Evolutionary conservation across 2,888 invertebrate genomes (phyloP).

Genomic region (Pediacus dermestoides): DNA sequence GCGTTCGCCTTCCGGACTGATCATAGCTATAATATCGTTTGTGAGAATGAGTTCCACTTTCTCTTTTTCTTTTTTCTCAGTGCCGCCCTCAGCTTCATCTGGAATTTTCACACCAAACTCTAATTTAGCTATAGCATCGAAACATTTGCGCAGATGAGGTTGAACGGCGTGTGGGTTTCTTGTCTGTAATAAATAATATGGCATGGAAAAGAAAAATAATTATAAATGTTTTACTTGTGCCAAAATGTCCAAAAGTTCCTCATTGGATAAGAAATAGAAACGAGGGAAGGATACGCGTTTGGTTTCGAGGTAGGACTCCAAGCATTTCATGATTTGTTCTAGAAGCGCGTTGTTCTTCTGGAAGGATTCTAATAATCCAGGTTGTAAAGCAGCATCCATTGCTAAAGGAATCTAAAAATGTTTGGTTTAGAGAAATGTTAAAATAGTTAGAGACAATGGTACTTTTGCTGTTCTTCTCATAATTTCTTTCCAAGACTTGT

Average conservation of each 20-base stretch:
- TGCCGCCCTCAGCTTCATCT: conserved; percentile 44
- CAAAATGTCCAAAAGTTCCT: conserved; percentile 83
- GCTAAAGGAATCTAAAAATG: conserved; percentile 66
- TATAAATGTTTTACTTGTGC: conserved; percentile 61
- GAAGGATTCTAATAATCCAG: conserved; percentile 66
- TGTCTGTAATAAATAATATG: conserved; percentile 53
- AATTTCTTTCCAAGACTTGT: conserved; percentile 87
- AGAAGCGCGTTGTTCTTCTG: conserved; percentile 72
- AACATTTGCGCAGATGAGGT: conserved; percentile 85
- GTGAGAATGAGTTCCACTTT: conserved; percentile 55
- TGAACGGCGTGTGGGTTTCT: conserved; percentile 86
- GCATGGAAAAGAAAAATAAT: not conserved
- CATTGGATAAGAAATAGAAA: conserved; percentile 88
- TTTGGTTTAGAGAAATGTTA: conserved; percentile 6
- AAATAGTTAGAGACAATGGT: conserved; percentile 1
- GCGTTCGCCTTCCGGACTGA: conserved; percentile 85
- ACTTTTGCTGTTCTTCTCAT: conserved; percentile 75
- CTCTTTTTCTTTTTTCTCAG: conserved; percentile 37
- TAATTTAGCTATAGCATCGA: conserved; percentile 75
- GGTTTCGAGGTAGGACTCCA: conserved; percentile 85
- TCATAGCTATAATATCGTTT: conserved; percentile 83
- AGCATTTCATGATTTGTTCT: conserved; percentile 85
- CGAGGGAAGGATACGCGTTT: conserved; percentile 84
- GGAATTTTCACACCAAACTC: conserved; percentile 66
- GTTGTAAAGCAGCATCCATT: conserved; percentile 73